These are phyloP conservation scores for Cyphomyrmex costatus DNA, from an alignment of 1,140 invertebrate species.

Conservation along the genomic window DNA sequence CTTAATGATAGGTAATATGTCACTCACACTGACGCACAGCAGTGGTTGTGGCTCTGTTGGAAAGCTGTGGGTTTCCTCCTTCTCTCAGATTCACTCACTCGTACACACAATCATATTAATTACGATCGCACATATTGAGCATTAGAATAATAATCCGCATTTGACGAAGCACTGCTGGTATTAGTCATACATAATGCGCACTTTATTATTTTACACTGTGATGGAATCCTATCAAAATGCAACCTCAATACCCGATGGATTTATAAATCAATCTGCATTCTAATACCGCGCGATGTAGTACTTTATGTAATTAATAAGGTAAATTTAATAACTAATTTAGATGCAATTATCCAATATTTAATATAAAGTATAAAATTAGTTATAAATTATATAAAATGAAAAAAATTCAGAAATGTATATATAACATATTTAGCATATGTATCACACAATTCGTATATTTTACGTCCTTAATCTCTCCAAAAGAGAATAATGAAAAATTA, in stretches of 20 bases:
- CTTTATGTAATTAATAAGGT: conserved; percentile 4
- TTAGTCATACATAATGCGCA: background rate
- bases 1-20: background rate
- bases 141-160: background rate
- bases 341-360: background rate
- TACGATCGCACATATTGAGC: background rate
- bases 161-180: background rate
- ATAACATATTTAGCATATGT: background rate
- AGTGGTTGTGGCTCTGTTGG: background rate
- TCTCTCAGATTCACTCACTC: background rate
- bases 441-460: background rate
- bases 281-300: background rate
- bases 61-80: background rate
- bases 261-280: background rate
- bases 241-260: background rate
- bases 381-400: background rate
- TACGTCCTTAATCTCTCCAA: background rate
- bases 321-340: background rate
- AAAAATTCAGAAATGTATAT: background rate
- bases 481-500: background rate
- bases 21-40: background rate
- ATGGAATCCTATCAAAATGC: background rate
- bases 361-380: too few relatives aligned
- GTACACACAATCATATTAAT: background rate
- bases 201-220: background rate